These are phyloP conservation scores for Drosophila pruinosa DNA, from an alignment of 1,140 invertebrate genomes.

Conservation along the genomic window DNA sequence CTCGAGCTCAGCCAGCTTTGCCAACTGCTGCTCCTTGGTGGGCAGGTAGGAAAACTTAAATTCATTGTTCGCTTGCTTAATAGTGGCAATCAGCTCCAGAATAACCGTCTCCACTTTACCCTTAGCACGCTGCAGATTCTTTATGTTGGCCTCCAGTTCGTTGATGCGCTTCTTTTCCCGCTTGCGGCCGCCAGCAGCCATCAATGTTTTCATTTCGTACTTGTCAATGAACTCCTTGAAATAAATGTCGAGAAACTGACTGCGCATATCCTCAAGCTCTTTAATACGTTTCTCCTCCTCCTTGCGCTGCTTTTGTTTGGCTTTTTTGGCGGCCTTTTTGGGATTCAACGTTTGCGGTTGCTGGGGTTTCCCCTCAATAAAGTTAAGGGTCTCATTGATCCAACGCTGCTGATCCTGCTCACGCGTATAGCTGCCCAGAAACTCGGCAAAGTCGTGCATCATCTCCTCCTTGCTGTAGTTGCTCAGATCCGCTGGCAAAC, in stretches of 20 bases:
- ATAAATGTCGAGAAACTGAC: slow-evolving; percentile 79
- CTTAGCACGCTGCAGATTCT: slow-evolving; percentile 78
- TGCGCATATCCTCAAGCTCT: slow-evolving; percentile 74
- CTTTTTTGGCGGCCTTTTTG: slow-evolving; percentile 81
- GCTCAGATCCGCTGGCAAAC: slow-evolving; percentile 30
- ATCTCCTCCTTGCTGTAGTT: slow-evolving; percentile 70
- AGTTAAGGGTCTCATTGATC: slow-evolving; percentile 78
- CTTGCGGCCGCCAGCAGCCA: slow-evolving; percentile 71
- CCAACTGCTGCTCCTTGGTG: slow-evolving; percentile 79
- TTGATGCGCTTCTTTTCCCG: slow-evolving; percentile 79
- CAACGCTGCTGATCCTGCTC: slow-evolving; percentile 72
- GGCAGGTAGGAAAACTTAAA: slow-evolving; percentile 81
- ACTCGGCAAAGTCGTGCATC: slow-evolving; percentile 76
- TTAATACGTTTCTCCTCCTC: slow-evolving; percentile 79
- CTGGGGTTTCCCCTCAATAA: slow-evolving; percentile 76
- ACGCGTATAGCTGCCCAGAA: slow-evolving; percentile 70
- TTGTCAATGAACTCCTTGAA: slow-evolving; percentile 81
- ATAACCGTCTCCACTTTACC: slow-evolving; percentile 76
- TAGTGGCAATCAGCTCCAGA: slow-evolving; percentile 76
- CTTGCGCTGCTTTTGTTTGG: slow-evolving; percentile 78
- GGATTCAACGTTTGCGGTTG: slow-evolving; percentile 73
- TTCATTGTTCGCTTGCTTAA: slow-evolving; percentile 76
- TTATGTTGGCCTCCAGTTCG: slow-evolving; percentile 77
- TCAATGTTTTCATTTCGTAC: slow-evolving; percentile 69
- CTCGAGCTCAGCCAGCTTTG: slow-evolving; percentile 66